These are phyloP conservation scores for Itoplectis maculator DNA, from an alignment of 2,888 invertebrate genomes.

Conservation along the genomic window DNA sequence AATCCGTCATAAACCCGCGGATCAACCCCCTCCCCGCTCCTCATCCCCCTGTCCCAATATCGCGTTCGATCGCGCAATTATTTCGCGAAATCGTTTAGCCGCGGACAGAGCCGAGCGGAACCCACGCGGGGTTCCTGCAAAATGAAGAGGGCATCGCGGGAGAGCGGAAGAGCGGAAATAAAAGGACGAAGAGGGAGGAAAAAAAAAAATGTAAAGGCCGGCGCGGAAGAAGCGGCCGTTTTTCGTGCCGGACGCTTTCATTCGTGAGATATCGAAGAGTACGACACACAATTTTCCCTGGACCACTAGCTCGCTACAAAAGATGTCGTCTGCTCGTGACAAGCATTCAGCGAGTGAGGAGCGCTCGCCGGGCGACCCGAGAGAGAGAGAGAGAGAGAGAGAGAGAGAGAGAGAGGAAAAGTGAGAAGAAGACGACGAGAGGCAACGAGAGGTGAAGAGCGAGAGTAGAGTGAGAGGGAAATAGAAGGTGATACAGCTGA, in stretches of 20 bases:
- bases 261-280: slow-evolving; percentile 80
- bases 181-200: slow-evolving; percentile 30
- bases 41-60: too few species aligned
- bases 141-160: neutral
- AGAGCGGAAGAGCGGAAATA: slow-evolving; percentile 17
- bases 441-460: neutral
- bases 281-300: slow-evolving; percentile 82
- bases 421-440: slow-evolving; percentile 53
- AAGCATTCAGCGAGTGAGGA: slow-evolving; percentile 79
- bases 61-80: slow-evolving; percentile 40
- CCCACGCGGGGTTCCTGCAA: slow-evolving; percentile 55
- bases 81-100: neutral
- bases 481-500: slow-evolving; percentile 1
- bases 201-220: neutral
- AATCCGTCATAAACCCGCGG: neutral
- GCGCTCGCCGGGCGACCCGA: slow-evolving; percentile 60
- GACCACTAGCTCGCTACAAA: slow-evolving; percentile 81
- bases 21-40: neutral
- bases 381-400: slow-evolving; percentile 50
- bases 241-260: slow-evolving; percentile 70
- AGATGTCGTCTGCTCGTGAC: slow-evolving; percentile 81
- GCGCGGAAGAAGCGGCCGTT: neutral
- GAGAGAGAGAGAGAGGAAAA: neutral
- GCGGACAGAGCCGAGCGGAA: slow-evolving; percentile 45
- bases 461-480: slow-evolving; percentile 52